Evolutionary conservation across 2,888 invertebrate species (phyloP), one percentile per base, ranked within the genome.

Genomic region (Limnephilus lunatus): DNA sequence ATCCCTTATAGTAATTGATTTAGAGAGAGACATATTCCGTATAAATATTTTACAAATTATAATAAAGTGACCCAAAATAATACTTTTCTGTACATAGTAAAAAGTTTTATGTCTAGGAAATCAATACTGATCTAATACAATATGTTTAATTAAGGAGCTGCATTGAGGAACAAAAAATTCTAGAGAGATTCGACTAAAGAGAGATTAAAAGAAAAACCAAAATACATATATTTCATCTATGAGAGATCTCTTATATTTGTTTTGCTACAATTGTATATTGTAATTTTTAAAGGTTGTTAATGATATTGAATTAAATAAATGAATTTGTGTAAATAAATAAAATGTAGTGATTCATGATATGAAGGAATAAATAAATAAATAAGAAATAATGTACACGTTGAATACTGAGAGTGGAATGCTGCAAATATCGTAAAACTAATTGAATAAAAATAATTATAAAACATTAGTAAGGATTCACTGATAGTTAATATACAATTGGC

Each of bases 351-450:
- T 31, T 80, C 25, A 81, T 91, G 87, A 91, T 30, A 39, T 82
- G 87, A 91, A 68, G n/a, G 39, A 86, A 87, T 81, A 91, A 91
- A 87, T 91, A 86, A 91, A 81, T 91, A 44, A 81, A 91, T 80
- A 87, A 32, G 44, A 91, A 44, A 91, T 81, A 80, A 85, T 39
- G 81, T 87, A 91, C 91, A 91, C 81, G 31, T 91, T 87, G 87
- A 91, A 91, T 91, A 91, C 91, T 91, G 91, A 90, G 85, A 12
- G 32, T 91, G 91, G 91, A 91, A 91, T 91, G 91, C 81, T 81
- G 87, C 39, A 35, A 91, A 87, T 91, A 68, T 87, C 53, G 87
- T 81, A 91, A 87, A 85, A 87, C 80, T 85, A 85, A 91, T 83
- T 31, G 48, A 32, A 83, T 83, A 83, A 68, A 68, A 68, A 68